Conservation (phyloP, 2,888 invertebrate genomes). For the Rhogogaster chlorosoma region DNA sequence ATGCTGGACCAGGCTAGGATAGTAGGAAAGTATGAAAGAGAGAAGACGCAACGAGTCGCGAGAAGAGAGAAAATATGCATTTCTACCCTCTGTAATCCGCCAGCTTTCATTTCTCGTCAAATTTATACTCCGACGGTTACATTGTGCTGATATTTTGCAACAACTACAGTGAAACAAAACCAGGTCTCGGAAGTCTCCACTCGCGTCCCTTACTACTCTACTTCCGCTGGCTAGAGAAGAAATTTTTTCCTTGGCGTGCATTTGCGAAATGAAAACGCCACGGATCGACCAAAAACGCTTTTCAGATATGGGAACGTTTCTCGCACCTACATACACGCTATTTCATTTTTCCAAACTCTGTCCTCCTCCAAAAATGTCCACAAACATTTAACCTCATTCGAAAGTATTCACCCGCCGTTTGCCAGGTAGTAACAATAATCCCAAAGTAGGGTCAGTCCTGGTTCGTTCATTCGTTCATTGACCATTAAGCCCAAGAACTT, state of each 20-base stretch:
- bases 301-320: neutral
- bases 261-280: conserved; percentile 10
- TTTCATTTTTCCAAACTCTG: neutral
- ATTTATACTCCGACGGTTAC: conserved; percentile 67
- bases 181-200: neutral
- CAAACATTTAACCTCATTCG: neutral
- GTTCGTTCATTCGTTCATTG: conserved; percentile 19
- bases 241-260: neutral
- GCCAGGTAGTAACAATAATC: conserved; percentile 12
- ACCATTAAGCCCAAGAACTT: conserved; percentile 13
- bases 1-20: neutral
- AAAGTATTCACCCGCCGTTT: neutral
- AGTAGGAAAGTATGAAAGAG: neutral
- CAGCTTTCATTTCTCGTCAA: conserved; percentile 22
- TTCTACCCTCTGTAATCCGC: neutral
- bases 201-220: neutral
- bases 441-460: neutral
- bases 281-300: neutral
- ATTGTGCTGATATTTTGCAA: conserved; percentile 62
- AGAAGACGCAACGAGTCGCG: neutral
- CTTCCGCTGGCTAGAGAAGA: neutral
- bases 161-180: neutral
- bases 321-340: no score
- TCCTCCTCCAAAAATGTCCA: neutral
- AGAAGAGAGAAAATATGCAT: neutral